Evolutionary conservation across 2,797 vertebrate species (phyloP).

Genomic region (Lophura swinhoii): DNA sequence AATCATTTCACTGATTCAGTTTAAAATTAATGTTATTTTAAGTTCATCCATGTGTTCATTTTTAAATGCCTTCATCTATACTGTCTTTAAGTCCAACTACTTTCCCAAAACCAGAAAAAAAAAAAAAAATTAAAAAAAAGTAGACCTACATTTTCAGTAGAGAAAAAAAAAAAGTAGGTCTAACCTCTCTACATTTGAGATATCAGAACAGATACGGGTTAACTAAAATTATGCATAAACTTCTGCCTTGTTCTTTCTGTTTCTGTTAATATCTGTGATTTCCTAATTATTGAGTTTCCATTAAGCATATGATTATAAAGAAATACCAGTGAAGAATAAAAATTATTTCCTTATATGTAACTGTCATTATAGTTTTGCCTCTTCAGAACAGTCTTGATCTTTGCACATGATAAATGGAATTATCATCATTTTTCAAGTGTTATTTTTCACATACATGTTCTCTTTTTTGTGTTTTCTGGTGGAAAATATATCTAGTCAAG

Average conservation of each 20-base stretch:
- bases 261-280: background rate
- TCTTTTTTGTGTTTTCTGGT: background rate
- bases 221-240: background rate
- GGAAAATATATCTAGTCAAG: background rate
- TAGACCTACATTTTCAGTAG: no score
- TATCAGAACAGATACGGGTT: background rate
- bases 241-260: background rate
- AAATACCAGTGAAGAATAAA: background rate
- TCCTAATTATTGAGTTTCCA: background rate
- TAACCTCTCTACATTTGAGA: background rate
- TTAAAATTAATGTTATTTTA: background rate
- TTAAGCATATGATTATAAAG: background rate
- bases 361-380: background rate
- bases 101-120: background rate
- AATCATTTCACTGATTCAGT: background rate
- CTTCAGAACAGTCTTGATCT: background rate
- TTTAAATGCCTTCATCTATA: background rate
- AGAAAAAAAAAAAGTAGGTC: no score
- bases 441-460: background rate
- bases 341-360: background rate
- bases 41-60: background rate
- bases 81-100: background rate
- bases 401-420: background rate
- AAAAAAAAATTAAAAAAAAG: no score
- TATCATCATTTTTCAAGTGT: background rate